phyloP scores from a whole-genome alignment of 2,113 vertebrate genomes.

The Aramus guarauna region DNA sequence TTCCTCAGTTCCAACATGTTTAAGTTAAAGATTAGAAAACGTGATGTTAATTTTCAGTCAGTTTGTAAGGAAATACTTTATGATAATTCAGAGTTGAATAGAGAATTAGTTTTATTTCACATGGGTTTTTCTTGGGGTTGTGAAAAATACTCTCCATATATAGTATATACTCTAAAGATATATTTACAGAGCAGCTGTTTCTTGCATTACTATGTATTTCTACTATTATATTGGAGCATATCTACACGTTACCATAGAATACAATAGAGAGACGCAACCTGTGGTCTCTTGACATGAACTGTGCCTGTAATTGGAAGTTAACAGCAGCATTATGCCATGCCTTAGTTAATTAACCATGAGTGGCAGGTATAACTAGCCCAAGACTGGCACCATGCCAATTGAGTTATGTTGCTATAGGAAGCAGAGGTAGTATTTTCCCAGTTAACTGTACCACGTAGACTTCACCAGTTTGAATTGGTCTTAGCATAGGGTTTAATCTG shows the following conservation, averaged over 20 bases:
- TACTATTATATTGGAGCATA: neutral
- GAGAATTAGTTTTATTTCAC: neutral
- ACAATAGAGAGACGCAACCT: neutral
- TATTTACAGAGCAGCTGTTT: neutral
- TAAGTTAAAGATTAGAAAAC: neutral
- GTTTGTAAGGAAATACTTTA: neutral
- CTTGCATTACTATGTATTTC: neutral
- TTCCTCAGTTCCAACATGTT: neutral
- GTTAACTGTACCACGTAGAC: neutral
- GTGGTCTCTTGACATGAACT: neutral
- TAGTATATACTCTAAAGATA: neutral
- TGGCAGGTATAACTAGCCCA: neutral
- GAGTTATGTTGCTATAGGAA: neutral
- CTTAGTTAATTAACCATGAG: neutral
- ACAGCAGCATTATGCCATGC: neutral
- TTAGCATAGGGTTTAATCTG: neutral
- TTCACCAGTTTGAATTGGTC: neutral
- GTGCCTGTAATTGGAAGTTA: neutral
- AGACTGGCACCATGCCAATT: neutral
- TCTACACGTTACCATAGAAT: neutral
- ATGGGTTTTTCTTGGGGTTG: neutral
- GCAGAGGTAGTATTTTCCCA: neutral
- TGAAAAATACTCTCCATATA: neutral
- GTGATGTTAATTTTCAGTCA: neutral
- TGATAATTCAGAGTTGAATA: neutral